Evolutionary conservation across 2,888 invertebrate species (phyloP).

Genomic region (Drosophila cyrtoloma): DNA sequence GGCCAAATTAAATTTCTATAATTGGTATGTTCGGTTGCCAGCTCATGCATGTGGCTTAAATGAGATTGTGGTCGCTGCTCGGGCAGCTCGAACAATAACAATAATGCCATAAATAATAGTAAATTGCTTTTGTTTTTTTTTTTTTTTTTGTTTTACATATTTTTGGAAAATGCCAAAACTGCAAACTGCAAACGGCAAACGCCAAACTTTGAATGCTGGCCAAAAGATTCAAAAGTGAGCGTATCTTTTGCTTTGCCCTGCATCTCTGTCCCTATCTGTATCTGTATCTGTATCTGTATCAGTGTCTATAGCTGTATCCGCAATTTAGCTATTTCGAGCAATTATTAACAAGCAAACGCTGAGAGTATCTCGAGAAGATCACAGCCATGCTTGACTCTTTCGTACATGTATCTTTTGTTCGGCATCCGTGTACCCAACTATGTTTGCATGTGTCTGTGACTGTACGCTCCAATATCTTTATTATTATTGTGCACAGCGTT

Average conservation of each 20-base stretch:
- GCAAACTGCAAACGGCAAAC: neutral
- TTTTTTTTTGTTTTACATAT: neutral
- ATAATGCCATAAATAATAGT: slow-evolving; percentile 32
- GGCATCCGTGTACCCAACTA: neutral
- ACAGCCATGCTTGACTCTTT: neutral
- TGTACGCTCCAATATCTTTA: slow-evolving; percentile 65
- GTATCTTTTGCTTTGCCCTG: neutral
- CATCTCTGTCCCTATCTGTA: neutral
- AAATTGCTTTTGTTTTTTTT: slow-evolving; percentile 14
- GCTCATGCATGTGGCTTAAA: slow-evolving; percentile 27
- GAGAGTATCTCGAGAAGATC: slow-evolving; percentile 19
- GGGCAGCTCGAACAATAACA: slow-evolving; percentile 10
- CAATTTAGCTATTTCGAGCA: neutral
- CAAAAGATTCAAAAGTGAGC: neutral
- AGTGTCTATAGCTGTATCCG: slow-evolving; percentile 6
- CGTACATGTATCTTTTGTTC: slow-evolving; percentile 5
- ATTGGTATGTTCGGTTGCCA: slow-evolving; percentile 18
- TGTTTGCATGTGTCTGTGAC: slow-evolving; percentile 19
- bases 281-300: neutral
- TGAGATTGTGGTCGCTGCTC: slow-evolving; percentile 21
- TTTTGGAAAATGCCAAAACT: neutral
- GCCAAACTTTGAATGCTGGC: neutral
- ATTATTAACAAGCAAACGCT: neutral
- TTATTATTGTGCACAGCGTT: slow-evolving; percentile 59
- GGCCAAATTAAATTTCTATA: slow-evolving; percentile 40